These are phyloP conservation scores for Montipora capricornis DNA, from an alignment of 64 coral and sea anemone species.

Conservation along the genomic window DNA sequence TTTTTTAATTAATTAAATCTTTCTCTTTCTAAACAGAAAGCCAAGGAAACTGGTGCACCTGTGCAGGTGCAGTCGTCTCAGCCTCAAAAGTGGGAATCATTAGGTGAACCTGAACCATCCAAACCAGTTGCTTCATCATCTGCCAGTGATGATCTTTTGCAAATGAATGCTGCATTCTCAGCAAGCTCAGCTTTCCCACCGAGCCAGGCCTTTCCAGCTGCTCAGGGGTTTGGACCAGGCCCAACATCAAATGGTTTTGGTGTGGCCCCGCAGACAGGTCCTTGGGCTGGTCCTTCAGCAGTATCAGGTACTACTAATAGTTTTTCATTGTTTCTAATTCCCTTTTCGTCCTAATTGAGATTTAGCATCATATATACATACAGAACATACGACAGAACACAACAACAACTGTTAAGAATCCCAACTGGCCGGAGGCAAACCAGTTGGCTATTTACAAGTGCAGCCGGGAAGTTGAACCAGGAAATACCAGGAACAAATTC, in stretches of 20 bases:
- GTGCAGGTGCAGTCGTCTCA: slow-evolving; percentile 30
- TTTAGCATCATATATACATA: not conserved
- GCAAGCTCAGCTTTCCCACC: slow-evolving; percentile 69
- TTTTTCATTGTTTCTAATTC: too few relatives aligned
- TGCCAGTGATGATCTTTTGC: slow-evolving; percentile 75
- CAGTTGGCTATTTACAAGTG: too few relatives aligned
- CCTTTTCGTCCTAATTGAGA: too few relatives aligned
- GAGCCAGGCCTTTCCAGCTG: slow-evolving; percentile 23
- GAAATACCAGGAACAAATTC: too few relatives aligned
- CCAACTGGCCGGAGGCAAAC: too few relatives aligned
- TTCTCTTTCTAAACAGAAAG: slow-evolving; percentile 51
- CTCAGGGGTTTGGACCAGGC: slow-evolving; percentile 72
- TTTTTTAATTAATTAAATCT: not conserved
- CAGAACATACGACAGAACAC: too few relatives aligned
- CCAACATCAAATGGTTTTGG: slow-evolving; percentile 61
- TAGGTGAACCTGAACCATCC: slow-evolving; percentile 51
- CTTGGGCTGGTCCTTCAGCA: slow-evolving; percentile 47
- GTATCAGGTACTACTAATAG: not conserved
- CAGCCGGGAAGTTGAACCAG: too few relatives aligned
- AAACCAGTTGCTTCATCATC: slow-evolving; percentile 9
- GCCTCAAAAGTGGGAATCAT: slow-evolving; percentile 36
- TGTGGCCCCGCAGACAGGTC: slow-evolving; percentile 14
- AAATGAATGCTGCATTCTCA: slow-evolving; percentile 67
- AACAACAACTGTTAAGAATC: too few relatives aligned
- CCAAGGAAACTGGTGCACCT: slow-evolving; percentile 64